Evolutionary conservation across 2,888 invertebrate genomes (phyloP).

Genomic region (Polydrusus cervinus): DNA sequence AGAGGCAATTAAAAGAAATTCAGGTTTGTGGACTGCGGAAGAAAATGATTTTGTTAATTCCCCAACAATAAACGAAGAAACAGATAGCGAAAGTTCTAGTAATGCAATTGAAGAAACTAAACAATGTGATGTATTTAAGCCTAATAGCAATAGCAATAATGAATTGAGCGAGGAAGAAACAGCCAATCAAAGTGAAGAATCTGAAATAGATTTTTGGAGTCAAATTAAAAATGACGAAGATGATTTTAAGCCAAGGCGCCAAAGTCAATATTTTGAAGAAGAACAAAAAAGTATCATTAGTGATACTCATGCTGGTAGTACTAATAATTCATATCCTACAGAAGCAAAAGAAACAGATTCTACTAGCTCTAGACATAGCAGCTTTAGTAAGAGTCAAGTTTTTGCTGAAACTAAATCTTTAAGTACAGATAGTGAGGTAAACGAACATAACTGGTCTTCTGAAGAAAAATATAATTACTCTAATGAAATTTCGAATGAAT

Average conservation of each 20-base stretch:
- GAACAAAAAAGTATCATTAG: slow-evolving; percentile 23
- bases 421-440: slow-evolving; percentile 21
- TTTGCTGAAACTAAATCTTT: slow-evolving; percentile 38
- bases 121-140: not conserved
- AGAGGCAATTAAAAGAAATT: slow-evolving; percentile 58
- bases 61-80: slow-evolving; percentile 39
- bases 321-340: not conserved
- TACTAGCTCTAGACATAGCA: slow-evolving; percentile 67
- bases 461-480: not conserved
- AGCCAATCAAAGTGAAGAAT: slow-evolving; percentile 22
- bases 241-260: slow-evolving; percentile 43
- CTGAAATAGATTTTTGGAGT: slow-evolving; percentile 56
- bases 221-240: slow-evolving; percentile 56
- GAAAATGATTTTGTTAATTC: slow-evolving; percentile 27
- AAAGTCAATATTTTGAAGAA: slow-evolving; percentile 37
- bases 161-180: not conserved
- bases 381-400: slow-evolving; percentile 62
- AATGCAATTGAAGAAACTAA: slow-evolving; percentile 21
- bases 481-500: slow-evolving; percentile 7
- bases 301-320: slow-evolving; percentile 11
- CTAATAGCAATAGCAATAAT: not conserved
- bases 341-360: slow-evolving; percentile 56
- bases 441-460: not conserved
- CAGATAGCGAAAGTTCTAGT: slow-evolving; percentile 4
- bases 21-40: slow-evolving; percentile 57